Base-by-base conservation (phyloP, 2,113 vertebrate species). In the Brachyhypopomus occidentalis region DNA sequence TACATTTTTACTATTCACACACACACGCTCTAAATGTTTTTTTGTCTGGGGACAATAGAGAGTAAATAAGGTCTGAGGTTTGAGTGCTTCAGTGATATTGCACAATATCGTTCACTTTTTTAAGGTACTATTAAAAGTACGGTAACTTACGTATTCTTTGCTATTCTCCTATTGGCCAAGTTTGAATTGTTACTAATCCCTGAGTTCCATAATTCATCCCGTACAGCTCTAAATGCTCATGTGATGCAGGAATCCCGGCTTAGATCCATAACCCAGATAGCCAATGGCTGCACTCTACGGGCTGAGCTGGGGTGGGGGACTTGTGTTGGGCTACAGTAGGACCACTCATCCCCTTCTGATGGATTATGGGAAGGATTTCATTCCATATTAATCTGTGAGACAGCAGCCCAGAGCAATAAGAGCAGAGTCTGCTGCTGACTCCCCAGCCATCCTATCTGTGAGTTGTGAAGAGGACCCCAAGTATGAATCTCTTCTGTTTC, bases 401-500 rank as follows among this genome's bases (percentile, higher is more conserved):
- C 89, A 91, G 94, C 91, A 93, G 88, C 90, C 93, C 90, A 80
- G 87, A 90, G 87, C 88, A 86, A 89, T 78, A 75, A 86, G 83
- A 88, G 83, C 88, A 90, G 72, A 84, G 76, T 45, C 0, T 84
- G 79, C 36, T n/a, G 4, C 55, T 27, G 75, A 69, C 84, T 79
- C 78, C 75, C 56, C 84, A 34, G 76, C 75, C 79, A 73, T 92
- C 89, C 83, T 77, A 81, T 77, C 82, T 34, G 60, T 48, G 30
- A 72, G 22, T n/a, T 64, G 70, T 45, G 83, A 63, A 86, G 80
- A 74, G 62, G 64, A 72, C 20, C 76, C 78, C 48, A 89, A 92
- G 81, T 85, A 98, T 98, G 97, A 98, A 97, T 88, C 95, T 98
- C 74, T 98, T 98, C 93, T 98, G 97, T 91, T 96, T 98, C 88